phyloP scores from a whole-genome alignment of 2,797 vertebrate genomes.

The Ammospiza maritima region DNA sequence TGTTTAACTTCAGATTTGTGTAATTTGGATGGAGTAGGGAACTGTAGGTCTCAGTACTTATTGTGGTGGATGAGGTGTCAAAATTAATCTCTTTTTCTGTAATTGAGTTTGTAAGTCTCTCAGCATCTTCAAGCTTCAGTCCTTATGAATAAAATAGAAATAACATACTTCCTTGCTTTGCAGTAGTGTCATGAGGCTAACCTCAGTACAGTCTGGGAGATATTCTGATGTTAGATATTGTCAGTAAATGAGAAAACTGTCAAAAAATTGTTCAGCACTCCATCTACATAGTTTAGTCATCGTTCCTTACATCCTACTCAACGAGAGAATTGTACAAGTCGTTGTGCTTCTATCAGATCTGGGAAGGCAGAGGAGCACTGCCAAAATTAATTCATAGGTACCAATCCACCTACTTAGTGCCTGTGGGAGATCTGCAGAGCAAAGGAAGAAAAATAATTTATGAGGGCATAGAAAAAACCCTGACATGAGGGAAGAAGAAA shows the following conservation, averaged over 20 bases:
- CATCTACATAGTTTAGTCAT: conserved; percentile 53
- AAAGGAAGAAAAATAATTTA: conserved; percentile 13
- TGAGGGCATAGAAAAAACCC: neutral
- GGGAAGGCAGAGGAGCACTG: conserved; percentile 31
- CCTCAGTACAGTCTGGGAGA: neutral
- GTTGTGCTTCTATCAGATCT: conserved; percentile 19
- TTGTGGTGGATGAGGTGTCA: neutral
- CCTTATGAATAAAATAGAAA: neutral
- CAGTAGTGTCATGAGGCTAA: neutral
- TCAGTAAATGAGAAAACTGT: conserved; percentile 35
- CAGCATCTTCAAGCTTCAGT: conserved; percentile 7
- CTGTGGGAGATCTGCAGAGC: conserved; percentile 3
- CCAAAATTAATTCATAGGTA: conserved; percentile 37
- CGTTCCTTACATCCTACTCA: conserved; percentile 40
- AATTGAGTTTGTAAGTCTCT: conserved; percentile 44
- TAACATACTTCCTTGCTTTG: neutral
- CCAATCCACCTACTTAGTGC: conserved; percentile 40
- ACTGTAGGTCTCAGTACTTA: conserved; percentile 19
- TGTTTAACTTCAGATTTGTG: conserved; percentile 28
- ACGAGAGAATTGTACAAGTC: neutral
- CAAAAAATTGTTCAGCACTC: conserved; percentile 41
- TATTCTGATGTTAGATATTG: neutral
- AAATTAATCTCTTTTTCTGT: conserved; percentile 43
- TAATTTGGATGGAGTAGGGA: conserved; percentile 26
- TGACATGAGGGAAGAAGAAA: conserved; percentile 13